Percentiles rank a stretch among this genome's conserved stretches.
Evolutionary conservation across 1,140 invertebrate species (phyloP).

Genomic region (Mizuhopecten yessoensis): DNA sequence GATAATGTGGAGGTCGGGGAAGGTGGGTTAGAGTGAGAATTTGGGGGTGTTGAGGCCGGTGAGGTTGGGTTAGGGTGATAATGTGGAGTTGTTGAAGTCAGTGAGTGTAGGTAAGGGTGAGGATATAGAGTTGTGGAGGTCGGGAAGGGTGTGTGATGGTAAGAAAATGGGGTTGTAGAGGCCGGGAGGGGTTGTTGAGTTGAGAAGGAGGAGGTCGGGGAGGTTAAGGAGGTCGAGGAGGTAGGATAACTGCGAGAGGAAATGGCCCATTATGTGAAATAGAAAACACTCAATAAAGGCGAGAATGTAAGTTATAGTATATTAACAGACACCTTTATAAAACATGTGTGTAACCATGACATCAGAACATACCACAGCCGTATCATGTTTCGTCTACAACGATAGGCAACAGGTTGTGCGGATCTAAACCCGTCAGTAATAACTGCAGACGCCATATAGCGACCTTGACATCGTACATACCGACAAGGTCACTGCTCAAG

Average conservation of each 20-base stretch:
- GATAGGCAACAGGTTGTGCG: background rate
- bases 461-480: background rate
- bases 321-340: background rate
- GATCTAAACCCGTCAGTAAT: background rate
- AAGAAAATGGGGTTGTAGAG: too few species aligned
- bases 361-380: background rate
- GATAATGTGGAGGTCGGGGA: too few species aligned
- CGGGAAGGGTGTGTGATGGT: too few species aligned
- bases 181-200: too few species aligned
- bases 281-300: background rate
- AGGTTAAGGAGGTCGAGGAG: background rate
- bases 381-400: background rate
- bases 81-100: too few species aligned
- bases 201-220: too few species aligned
- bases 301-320: background rate
- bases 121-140: too few species aligned
- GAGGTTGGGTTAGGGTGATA: too few species aligned
- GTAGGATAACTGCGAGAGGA: background rate
- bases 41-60: too few species aligned
- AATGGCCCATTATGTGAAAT: background rate
- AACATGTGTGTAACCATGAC: background rate
- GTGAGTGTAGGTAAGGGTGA: too few species aligned
- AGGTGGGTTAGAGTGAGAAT: too few species aligned
- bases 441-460: constrained; percentile 7
- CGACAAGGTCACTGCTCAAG: background rate